phyloP scores from a whole-genome alignment of 2,797 vertebrate species.

The Mastacembelus armatus region DNA sequence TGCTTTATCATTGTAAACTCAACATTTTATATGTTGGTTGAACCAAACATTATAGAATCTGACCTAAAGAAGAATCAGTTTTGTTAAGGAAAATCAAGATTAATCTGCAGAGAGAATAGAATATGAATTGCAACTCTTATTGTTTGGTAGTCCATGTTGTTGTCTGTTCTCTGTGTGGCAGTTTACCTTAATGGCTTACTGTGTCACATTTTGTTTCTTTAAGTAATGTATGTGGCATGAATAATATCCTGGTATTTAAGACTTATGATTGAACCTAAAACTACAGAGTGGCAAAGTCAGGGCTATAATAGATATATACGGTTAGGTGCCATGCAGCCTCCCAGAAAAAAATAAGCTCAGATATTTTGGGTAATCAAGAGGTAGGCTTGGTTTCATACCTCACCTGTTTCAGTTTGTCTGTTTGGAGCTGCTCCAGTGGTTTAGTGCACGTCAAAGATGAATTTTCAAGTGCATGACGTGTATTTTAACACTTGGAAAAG shows the following conservation, averaged over 20 bases:
- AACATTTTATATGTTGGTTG: background rate
- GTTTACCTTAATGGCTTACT: background rate
- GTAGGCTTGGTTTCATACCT: conserved; percentile 45
- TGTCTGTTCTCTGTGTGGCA: no score
- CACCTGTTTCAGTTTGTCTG: conserved; percentile 67
- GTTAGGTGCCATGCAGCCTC: conserved; percentile 42
- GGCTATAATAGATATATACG: conserved; percentile 31
- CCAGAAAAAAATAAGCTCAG: conserved; percentile 44
- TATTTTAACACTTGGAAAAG: conserved; percentile 40
- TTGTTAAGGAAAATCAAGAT: no score
- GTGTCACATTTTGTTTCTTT: background rate
- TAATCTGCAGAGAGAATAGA: no score
- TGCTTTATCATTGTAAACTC: background rate
- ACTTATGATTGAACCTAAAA: no score
- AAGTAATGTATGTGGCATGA: no score
- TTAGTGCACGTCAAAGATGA: conserved; percentile 53
- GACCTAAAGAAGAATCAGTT: no score
- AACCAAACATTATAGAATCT: background rate
- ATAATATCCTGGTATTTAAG: no score
- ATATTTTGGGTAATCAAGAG: conserved; percentile 58
- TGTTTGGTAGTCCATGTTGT: no score
- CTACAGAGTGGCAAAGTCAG: no score
- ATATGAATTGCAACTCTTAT: no score
- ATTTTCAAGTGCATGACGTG: conserved; percentile 37
- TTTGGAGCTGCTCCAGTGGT: conserved; percentile 40